Evolutionary conservation across 2,888 invertebrate species (phyloP).

Genomic region (Limnephilus auricula): DNA sequence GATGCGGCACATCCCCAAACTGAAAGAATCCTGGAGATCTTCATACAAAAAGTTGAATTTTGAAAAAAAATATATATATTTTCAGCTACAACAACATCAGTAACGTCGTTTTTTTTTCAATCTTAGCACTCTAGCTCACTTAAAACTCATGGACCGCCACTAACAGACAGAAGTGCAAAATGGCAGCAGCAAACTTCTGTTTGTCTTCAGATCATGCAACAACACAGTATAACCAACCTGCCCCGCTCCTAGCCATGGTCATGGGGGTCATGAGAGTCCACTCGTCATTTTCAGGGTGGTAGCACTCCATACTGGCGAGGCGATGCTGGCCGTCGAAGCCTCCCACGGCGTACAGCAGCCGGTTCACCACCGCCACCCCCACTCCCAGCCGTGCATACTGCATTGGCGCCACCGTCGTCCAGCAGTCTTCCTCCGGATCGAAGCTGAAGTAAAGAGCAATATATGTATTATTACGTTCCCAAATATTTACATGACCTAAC

Average conservation of each 20-base stretch:
- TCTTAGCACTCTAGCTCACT: too few species aligned
- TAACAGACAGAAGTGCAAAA: not conserved
- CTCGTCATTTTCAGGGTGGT: slow-evolving; percentile 94
- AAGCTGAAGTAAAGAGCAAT: slow-evolving; percentile 78
- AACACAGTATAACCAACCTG: slow-evolving; percentile 79
- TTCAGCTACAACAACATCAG: too few species aligned
- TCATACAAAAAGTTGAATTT: too few species aligned
- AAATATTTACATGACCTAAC: not conserved
- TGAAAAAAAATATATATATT: too few species aligned
- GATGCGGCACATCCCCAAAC: too few species aligned
- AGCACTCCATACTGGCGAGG: slow-evolving; percentile 90
- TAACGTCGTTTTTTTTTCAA: too few species aligned
- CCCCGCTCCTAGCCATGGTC: slow-evolving; percentile 88
- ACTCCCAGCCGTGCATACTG: slow-evolving; percentile 88
- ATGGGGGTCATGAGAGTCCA: slow-evolving; percentile 91
- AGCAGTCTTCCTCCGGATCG: slow-evolving; percentile 90
- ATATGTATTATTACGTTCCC: not conserved
- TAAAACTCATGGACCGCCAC: too few species aligned
- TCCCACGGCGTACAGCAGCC: slow-evolving; percentile 89
- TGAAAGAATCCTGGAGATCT: too few species aligned
- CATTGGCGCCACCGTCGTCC: slow-evolving; percentile 88
- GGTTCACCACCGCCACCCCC: slow-evolving; percentile 87
- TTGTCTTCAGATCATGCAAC: not conserved
- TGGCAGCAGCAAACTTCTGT: not conserved
- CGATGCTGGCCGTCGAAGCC: slow-evolving; percentile 91